Base-by-base conservation (phyloP, 1,140 invertebrate genomes). In the Capitella teleta region DNA sequence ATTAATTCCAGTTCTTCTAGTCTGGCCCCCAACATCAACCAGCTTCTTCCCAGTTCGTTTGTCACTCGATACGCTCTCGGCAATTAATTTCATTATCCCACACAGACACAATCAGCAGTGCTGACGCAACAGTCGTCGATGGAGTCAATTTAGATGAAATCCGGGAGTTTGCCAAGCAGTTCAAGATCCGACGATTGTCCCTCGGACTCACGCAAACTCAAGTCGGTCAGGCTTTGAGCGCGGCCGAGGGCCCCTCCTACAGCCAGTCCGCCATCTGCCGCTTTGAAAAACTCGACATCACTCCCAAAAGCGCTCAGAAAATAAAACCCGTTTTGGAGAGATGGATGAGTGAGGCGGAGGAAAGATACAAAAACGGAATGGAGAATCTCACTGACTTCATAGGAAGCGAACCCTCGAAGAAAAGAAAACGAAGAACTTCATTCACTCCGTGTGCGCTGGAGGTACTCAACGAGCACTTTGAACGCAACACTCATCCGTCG, bases 241-340 rank as follows among this genome's bases (percentile, higher is more conserved):
- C 92, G 37, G 94, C 90, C 5, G 91, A 96, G 72, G 93, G 93
- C 43, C 92, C 92, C 21, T 91, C 91, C 23, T 97, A 97, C 75
- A 94, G 89, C 75, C 93, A 98, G 78, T 94, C 89, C 74, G 92
- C 92, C 52, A 97, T 97, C 71, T 98, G 92, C 86, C 91, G 91
- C 84, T 97, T 97, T 82, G 93, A 97, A 78, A 98, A 97, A 79
- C 79, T 98, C 74, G 93, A 98, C 78, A 97, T 97, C 64, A 97
- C 92, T 66, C 92, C 92, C 70, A 95, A 96, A 79, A 95, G 91
- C 80, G 92, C 93, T 57, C 88, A 94, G 78, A 97, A 96, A 81
- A 97, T 97, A 65, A 96, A 95, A 76, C 93, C 93, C 57, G 92
- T 97, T 54, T 79, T 97, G 64, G 92, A 96, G 74, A 80, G 85